phyloP scores from a whole-genome alignment of 2,113 vertebrate genomes.

The Sisor rabdophorus region DNA sequence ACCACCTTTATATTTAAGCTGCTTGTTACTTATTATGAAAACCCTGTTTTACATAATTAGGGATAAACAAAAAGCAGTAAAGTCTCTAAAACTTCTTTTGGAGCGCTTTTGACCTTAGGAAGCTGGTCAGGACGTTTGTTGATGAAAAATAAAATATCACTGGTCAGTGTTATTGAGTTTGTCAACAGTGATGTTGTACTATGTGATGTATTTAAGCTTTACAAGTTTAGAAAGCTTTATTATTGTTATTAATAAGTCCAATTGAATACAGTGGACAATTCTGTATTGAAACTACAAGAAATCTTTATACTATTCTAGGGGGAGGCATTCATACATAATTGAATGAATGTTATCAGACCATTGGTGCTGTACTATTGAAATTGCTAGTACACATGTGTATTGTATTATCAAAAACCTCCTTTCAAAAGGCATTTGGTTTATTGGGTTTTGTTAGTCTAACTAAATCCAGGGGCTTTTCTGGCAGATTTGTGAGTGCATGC shows the following conservation, averaged over 20 bases:
- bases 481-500: not conserved
- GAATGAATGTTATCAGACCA: not conserved
- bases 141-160: not conserved
- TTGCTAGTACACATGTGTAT: not conserved
- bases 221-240: not conserved
- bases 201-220: not conserved
- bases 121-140: slow-evolving; percentile 16
- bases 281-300: not conserved
- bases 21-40: slow-evolving; percentile 63
- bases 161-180: not conserved
- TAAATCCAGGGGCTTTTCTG: not conserved
- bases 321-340: not conserved
- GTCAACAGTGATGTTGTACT: not conserved
- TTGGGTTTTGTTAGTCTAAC: slow-evolving; percentile 1
- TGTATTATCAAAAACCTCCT: not conserved
- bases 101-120: slow-evolving; percentile 29
- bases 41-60: slow-evolving; percentile 54
- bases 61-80: slow-evolving; percentile 12
- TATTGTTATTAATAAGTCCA: not conserved
- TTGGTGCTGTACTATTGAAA: not conserved
- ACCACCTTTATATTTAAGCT: slow-evolving; percentile 57
- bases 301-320: not conserved
- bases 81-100: slow-evolving; percentile 38
- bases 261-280: not conserved
- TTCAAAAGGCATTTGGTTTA: not conserved